Base-by-base conservation (phyloP, 92 coral and sea anemone genomes). In the Muricea muricata region DNA sequence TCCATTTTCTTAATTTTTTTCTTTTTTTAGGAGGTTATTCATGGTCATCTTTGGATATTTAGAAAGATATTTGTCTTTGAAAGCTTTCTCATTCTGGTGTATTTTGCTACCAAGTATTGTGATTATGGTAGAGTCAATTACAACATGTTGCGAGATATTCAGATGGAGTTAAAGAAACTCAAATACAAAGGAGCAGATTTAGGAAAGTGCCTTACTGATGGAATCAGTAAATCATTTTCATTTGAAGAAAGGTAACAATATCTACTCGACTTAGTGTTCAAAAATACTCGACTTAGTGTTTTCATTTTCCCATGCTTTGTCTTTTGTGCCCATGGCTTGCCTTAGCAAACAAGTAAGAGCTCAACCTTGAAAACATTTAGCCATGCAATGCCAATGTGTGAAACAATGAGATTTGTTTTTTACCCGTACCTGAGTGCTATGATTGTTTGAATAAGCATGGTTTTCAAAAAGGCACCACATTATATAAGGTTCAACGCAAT, bases 41-140 rank as follows among this genome's bases (percentile, higher is more conserved):
- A 96, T 89, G 90, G 86, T 40, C 87, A 94, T 4, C 82, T 96
- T 40, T 96, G 99, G 99, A 6, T 86, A 1, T 96, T 94, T 24
- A 78, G 99, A 61, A 96, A 93, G 87, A 45, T 96, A n/a, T 96
- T 84, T 41, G 86, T 93, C 50, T 54, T 92, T 46, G 66, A 63
- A 23, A 86, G 92, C 6, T 77, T 87, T 35, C 47, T 85, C 28
- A 65, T 85, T 18, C 92, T 96, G 29, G 46, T 90, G 17, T 86
- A 84, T 54, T 82, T 84, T 15, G 97, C 93, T 10, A 93, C 91
- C 73, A 85, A 81, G 48, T 96, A 93, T 65, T 89, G 90, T 78
- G 99, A 96, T 86, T 96, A 93, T 78, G 93, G 83, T 82, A 93
- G 87, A 72, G 91, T 96, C 72, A 96, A 96, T 89, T 89, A 90